Evolutionary conservation across 2,888 invertebrate species (phyloP).

Genomic region (Luperina testacea): DNA sequence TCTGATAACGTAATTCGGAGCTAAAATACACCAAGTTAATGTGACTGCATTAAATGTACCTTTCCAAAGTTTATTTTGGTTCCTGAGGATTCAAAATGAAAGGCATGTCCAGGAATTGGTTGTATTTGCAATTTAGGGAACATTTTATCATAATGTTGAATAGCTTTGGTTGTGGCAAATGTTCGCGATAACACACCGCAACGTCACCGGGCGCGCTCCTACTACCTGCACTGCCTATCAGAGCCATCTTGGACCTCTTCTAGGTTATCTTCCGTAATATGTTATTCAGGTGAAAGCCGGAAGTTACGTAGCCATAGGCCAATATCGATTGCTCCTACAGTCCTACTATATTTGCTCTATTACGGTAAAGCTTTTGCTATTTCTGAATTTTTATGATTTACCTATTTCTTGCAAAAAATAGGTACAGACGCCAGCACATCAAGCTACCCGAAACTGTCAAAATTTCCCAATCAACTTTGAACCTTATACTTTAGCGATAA

Average conservation of each 20-base stretch:
- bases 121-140: slow-evolving; percentile 64
- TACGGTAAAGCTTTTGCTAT: slow-evolving; percentile 21
- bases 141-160: slow-evolving; percentile 73
- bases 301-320: slow-evolving; percentile 67
- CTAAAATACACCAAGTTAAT: slow-evolving; percentile 76
- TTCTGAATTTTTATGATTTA: not conserved
- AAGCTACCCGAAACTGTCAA: no score
- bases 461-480: no score
- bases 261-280: slow-evolving; percentile 81
- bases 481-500: no score
- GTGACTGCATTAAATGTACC: slow-evolving; percentile 65
- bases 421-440: no score
- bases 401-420: not conserved
- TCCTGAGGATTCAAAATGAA: slow-evolving; percentile 40
- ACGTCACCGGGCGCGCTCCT: slow-evolving; percentile 61
- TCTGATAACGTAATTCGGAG: slow-evolving; percentile 85
- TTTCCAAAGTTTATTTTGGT: slow-evolving; percentile 52
- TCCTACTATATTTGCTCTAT: slow-evolving; percentile 40
- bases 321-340: slow-evolving; percentile 59
- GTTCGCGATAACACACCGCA: slow-evolving; percentile 75
- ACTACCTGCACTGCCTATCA: slow-evolving; percentile 79
- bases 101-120: slow-evolving; percentile 51
- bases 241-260: slow-evolving; percentile 77
- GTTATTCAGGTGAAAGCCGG: slow-evolving; percentile 77
- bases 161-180: slow-evolving; percentile 76